Conservation (phyloP, 2,797 vertebrate species). For the Vespertilio murinus region DNA sequence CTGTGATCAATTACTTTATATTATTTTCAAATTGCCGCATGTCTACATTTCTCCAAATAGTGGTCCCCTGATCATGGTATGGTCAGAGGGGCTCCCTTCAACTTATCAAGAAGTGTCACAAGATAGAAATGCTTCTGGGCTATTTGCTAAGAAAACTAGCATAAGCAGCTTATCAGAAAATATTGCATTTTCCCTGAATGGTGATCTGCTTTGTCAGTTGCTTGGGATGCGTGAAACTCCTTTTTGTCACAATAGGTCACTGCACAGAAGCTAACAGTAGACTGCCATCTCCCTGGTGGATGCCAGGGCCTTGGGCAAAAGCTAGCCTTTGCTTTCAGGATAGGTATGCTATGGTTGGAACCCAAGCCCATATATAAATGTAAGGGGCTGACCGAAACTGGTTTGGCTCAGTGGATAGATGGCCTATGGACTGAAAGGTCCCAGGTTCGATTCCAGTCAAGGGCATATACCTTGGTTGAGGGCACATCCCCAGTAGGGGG, state of each 20-base stretch:
- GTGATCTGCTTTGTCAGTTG: slow-evolving; percentile 90
- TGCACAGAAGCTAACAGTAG: slow-evolving; percentile 85
- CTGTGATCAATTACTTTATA: slow-evolving; percentile 83
- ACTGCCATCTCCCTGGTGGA: slow-evolving; percentile 71
- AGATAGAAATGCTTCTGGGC: slow-evolving; percentile 87
- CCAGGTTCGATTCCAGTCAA: no score
- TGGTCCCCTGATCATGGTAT: slow-evolving; percentile 83
- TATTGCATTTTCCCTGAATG: slow-evolving; percentile 89
- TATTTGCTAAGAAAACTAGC: slow-evolving; percentile 89
- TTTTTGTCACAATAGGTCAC: slow-evolving; percentile 88
- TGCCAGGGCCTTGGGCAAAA: slow-evolving; percentile 48
- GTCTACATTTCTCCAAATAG: slow-evolving; percentile 83
- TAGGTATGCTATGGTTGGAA: background rate
- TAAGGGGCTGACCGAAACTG: no score
- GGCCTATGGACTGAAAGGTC: no score
- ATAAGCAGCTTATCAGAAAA: slow-evolving; percentile 96
- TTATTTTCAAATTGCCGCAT: slow-evolving; percentile 82
- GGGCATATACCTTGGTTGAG: no score
- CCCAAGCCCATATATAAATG: background rate
- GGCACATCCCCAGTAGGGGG: no score
- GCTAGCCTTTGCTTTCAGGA: slow-evolving; percentile 42
- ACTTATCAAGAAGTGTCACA: slow-evolving; percentile 88
- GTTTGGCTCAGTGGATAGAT: no score
- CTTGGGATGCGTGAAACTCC: slow-evolving; percentile 87
- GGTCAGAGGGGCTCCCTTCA: slow-evolving; percentile 87